Evolutionary conservation across 2,888 invertebrate genomes (phyloP).

Genomic region (Cryptus armator): DNA sequence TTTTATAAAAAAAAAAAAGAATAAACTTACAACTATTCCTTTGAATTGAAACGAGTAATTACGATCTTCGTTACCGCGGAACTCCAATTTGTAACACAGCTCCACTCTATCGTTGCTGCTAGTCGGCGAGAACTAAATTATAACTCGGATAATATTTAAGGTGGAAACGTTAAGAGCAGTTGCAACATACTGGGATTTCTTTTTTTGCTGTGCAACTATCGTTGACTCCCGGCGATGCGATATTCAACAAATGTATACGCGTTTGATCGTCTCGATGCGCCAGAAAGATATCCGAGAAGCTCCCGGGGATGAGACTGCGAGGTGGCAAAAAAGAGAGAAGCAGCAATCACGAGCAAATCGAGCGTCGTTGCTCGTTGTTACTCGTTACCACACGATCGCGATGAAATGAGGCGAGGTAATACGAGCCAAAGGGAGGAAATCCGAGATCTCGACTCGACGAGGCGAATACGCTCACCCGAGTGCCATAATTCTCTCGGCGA

Average conservation of each 20-base stretch:
- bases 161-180: not conserved
- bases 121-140: not conserved
- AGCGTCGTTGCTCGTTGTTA: constrained; percentile 43
- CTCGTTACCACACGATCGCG: constrained; percentile 40
- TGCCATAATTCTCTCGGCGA: constrained; percentile 45
- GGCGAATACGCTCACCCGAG: constrained; percentile 32
- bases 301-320: not conserved
- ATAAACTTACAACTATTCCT: not conserved
- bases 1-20: not conserved
- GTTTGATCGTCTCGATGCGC: too few species aligned
- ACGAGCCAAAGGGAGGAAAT: constrained; percentile 66
- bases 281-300: not conserved
- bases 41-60: constrained; percentile 32
- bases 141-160: not conserved
- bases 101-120: not conserved
- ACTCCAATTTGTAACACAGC: not conserved
- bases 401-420: constrained; percentile 64
- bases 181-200: not conserved
- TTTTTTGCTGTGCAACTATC: not conserved
- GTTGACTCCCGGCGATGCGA: too few species aligned
- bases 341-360: constrained; percentile 20
- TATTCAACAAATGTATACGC: too few species aligned
- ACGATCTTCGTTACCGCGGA: constrained; percentile 7
- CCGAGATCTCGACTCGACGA: constrained; percentile 61
- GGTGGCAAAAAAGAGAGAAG: not conserved